These are phyloP conservation scores for Brenthis ino DNA, from an alignment of 2,888 invertebrate species.

Conservation along the genomic window DNA sequence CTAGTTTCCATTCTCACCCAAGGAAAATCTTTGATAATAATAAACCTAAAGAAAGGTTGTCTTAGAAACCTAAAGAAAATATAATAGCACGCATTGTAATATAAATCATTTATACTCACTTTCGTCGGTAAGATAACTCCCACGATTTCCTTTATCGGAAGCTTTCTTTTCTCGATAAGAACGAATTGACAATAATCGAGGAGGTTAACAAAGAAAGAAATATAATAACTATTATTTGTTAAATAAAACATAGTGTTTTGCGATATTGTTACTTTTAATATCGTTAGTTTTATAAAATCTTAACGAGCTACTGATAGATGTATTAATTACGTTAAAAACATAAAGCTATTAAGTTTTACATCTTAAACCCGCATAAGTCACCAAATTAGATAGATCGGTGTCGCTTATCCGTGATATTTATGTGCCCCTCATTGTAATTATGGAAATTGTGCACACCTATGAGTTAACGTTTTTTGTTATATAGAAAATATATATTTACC, in stretches of 20 bases:
- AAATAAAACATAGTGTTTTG: neutral
- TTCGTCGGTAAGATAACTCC: conserved; percentile 65
- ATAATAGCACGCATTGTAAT: conserved; percentile 54
- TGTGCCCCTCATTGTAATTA: conserved; percentile 59
- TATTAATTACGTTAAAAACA: conserved; percentile 7
- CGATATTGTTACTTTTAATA: neutral
- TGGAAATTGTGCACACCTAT: conserved; percentile 24
- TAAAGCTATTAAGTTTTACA: conserved; percentile 25
- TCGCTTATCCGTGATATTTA: conserved; percentile 70
- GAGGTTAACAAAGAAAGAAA: conserved; percentile 36
- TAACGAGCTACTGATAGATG: too few species aligned
- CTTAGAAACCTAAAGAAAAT: conserved; percentile 33
- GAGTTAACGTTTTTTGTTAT: too few species aligned
- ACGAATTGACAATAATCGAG: conserved; percentile 63
- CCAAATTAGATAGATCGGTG: conserved; percentile 52
- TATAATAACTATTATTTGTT: conserved; percentile 23
- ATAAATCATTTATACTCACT: conserved; percentile 58
- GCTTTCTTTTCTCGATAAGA: conserved; percentile 73
- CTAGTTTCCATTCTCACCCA: neutral
- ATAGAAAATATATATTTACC: too few species aligned
- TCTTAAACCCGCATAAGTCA: conserved; percentile 61
- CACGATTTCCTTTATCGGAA: conserved; percentile 76
- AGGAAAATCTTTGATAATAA: conserved; percentile 47
- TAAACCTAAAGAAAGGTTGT: conserved; percentile 48
- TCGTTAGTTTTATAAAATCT: neutral